Evolutionary conservation across 2,113 vertebrate genomes (phyloP).

Genomic region (Rhea pennata): DNA sequence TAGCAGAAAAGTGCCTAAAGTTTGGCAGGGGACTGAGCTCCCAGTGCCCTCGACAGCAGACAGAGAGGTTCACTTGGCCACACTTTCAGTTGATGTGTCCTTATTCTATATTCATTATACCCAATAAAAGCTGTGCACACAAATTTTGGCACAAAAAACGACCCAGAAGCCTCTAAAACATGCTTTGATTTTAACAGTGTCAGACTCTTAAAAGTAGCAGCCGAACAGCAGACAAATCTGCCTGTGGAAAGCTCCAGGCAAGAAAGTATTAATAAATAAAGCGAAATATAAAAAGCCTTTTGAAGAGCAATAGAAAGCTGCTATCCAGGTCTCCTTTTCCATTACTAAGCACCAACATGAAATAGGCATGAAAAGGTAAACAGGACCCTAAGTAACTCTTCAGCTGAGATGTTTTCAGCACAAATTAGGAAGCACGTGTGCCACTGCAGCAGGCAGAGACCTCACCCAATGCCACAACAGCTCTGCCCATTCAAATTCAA

Average conservation of each 20-base stretch:
- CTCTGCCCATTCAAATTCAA: not conserved
- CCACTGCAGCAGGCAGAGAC: not conserved
- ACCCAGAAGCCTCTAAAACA: not conserved
- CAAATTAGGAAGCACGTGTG: not conserved
- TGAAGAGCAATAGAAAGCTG: not conserved
- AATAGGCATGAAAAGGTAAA: not conserved
- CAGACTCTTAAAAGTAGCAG: not conserved
- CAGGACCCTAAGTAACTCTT: not conserved
- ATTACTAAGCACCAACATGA: not conserved
- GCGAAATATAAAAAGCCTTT: not conserved
- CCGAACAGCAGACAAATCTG: not conserved
- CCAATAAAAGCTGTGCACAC: not conserved
- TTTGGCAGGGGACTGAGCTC: not conserved
- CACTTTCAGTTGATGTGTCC: not conserved
- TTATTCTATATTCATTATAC: not conserved
- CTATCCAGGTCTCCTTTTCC: not conserved
- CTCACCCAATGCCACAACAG: not conserved
- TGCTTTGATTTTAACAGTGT: not conserved
- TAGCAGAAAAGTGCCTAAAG: not conserved
- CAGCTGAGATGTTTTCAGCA: not conserved
- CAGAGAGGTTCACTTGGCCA: accelerated
- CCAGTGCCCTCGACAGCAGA: accelerated
- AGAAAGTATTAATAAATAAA: not conserved
- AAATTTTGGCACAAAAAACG: not conserved
- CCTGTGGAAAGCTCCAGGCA: not conserved